Evolutionary conservation across 2,888 invertebrate species (phyloP), one percentile per base, ranked within the genome.

Genomic region (Noctua janthe): DNA sequence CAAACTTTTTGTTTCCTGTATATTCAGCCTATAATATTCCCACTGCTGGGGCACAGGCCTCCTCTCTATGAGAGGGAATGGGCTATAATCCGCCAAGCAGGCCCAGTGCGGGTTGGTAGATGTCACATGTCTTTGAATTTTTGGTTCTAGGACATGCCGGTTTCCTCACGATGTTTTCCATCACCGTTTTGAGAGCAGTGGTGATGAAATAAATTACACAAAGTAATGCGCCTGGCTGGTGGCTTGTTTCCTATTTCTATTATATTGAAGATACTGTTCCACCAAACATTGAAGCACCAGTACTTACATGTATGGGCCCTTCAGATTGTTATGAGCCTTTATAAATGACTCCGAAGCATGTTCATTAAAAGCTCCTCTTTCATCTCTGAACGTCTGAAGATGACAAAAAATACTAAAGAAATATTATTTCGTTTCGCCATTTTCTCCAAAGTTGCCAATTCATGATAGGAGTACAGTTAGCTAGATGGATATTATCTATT

Each of bases 401-500:
- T 84, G 87, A 90, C 90, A 88, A 89, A 92, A 91, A 91, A 91
- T 89, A 86, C 84, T 82, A 86, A 87, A 91, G 87, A 90, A 90
- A 90, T 91, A 91, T 91, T 91, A 91, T 91, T 89, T 89, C 88
- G 87, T 87, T 84, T 86, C 76, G 83, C 78, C 86, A 89, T 91
- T 91, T 91, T 91, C 89, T 91, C 88, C 88, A 91, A 94, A 94
- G 93, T 94, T 94, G 94, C 94, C 94, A 92, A 95, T 94, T 96
- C 96, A 96, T 94, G 95, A 94, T 94, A 93, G 92, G 94, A 92
- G 92, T 93, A 92, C 92, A 93, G 94, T 94, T 94, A 94, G 94
- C 94, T 93, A 93, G 94, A 94, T 95, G 94, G 94, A 95, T 95
- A 95, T 95, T 95, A 95, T 95, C 96, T 95, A 96, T 96, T 96